Evolutionary conservation across 1,140 invertebrate species (phyloP), one percentile per base, ranked within the genome.

Genomic region (Mylabris phalerata): DNA sequence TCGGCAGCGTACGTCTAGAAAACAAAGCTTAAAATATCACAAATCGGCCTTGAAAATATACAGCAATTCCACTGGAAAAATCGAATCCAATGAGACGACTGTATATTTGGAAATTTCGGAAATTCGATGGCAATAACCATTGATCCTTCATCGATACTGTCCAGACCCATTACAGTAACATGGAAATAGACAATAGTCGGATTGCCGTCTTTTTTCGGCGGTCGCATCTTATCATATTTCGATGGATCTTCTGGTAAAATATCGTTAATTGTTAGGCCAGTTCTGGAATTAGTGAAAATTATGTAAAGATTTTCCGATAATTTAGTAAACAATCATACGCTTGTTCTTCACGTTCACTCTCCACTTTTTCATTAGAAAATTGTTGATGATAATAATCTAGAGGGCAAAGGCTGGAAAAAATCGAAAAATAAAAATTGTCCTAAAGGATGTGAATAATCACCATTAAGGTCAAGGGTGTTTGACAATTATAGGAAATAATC

Each of bases 71-170:
- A 44, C 9, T 44, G 9, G 32, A 32, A 32, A 32, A 32, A 32
- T 32, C 32, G 32, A 32, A 32, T 5, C 7, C 7, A 32, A 32
- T 32, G 19, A 19, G 19, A 19, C 19, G 19, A 19, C 19, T 19
- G 19, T 19, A 19, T 19, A 19, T 19, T 19, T 19, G 19, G 19
- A 19, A 19, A 19, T 19, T 19, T 19, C 19, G 19, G 19, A 19
- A 19, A 19, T 9, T 68, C 72, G 78, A 19, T 1, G 19, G 19
- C 0, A 19, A 19, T 32, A 32, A 91, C 89, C 92, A 95, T 95
- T 7, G 91, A 93, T 64, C 86, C 90, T 73, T 95, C 92, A 68
- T 94, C 90, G 43, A 95, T 94, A 9, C 91, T 93, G 76, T 95
- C 92, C 44, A 94, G 75, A 5, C 90, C 90, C 89, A 95, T 92